Percentiles rank a stretch among this genome's conserved stretches.
phyloP scores from a whole-genome alignment of 2,888 invertebrate species.

The Ferdinandea cuprea region DNA sequence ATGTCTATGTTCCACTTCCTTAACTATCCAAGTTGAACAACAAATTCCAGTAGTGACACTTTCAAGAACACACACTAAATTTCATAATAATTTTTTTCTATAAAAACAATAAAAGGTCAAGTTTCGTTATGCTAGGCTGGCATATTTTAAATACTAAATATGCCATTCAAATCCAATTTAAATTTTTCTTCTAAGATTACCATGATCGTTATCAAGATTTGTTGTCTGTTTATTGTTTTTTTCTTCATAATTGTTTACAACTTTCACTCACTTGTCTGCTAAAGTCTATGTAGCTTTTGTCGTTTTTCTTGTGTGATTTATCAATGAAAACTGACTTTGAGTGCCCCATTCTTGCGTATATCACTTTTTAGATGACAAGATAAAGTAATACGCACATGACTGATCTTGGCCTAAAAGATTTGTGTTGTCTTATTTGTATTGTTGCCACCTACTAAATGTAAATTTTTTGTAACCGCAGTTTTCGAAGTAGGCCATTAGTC shows the following conservation, averaged over 20 bases:
- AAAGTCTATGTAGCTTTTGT: constrained; percentile 12
- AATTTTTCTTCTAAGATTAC: constrained; percentile 22
- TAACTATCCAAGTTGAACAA: background rate
- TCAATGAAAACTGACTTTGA: constrained; percentile 29
- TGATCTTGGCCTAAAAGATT: constrained; percentile 38
- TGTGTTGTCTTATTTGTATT: constrained; percentile 15
- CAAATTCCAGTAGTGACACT: constrained; percentile 17
- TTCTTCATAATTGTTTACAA: constrained; percentile 30
- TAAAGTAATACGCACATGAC: constrained; percentile 12
- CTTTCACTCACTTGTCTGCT: constrained; percentile 58
- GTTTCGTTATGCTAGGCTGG: background rate
- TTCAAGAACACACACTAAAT: background rate
- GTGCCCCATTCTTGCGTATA: constrained; percentile 14
- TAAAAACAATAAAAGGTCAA: constrained; percentile 15
- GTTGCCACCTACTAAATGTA: constrained; percentile 24
- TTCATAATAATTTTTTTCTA: background rate
- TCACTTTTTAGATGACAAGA: constrained; percentile 22
- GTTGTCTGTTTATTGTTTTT: constrained; percentile 15
- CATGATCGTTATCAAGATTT: constrained; percentile 30
- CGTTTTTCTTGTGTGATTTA: constrained; percentile 23
- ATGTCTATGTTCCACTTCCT: background rate
- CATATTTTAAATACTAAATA: constrained; percentile 11
- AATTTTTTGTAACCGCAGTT: constrained; percentile 24
- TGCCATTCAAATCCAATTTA: constrained; percentile 26
- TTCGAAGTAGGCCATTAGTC: constrained; percentile 17